Base-by-base conservation (phyloP, 2,888 invertebrate genomes). In the Cephus pygmeus region DNA sequence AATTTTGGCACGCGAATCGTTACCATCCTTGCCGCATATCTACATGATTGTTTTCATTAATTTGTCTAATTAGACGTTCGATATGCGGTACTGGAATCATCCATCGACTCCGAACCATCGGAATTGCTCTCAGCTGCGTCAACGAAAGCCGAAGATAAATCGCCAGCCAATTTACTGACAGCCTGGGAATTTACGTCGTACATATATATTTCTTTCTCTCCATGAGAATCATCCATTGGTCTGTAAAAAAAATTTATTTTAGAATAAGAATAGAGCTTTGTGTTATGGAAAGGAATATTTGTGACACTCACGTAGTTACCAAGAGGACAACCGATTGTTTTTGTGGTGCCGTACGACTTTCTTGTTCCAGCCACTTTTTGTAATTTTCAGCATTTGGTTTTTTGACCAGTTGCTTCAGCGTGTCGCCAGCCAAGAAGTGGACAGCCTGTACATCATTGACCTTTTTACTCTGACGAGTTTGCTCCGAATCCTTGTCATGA, bases 101-200 rank as follows among this genome's bases (percentile, higher is more conserved):
- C 84, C 75, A 88, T 86, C 11, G 87, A 82, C 33, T 88, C 89
- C 11, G 83, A 82, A 79, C 85, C 88, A 76, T 90, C 91, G 12
- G 96, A 95, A 91, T 97, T 97, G 84, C 96, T 96, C 92, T 97
- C 97, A 34, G 97, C 97, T 73, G 97, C 97, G 88, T 96, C 96
- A 2, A 97, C 97, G 86, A 97, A 97, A 69, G 97, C 96, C 76
- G 95, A 94, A 6, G 97, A 97, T 76, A 97, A 92, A 87, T 97
- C 97, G 1, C 97, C 97, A 83, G 94, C 95, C 34, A 97, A 92
- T 91, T 95, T 96, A 90, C 94, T 97, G 3, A 97, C 95, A 69
- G 93, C 94, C 86, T 95, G 94, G 4, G 95, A 94, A 80, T 93
- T 92, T 73, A 96, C 94, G 88, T 97, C 97, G 90, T 96, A 97